Conservation (phyloP, 2,888 invertebrate genomes). For the Erebia aethiops region DNA sequence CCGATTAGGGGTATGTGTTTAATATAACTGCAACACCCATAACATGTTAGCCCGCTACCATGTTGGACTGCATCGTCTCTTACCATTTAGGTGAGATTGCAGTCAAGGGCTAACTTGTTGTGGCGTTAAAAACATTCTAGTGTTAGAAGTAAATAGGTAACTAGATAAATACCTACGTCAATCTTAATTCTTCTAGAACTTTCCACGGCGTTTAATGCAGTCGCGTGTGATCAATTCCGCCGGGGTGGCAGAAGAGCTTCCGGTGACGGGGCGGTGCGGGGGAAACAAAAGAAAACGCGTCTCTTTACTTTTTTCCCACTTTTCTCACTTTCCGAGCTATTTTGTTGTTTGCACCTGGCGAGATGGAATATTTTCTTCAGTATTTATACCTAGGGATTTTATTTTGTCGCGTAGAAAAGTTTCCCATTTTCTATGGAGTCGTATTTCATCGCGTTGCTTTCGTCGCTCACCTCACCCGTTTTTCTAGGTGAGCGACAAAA, state of each 20-base stretch:
- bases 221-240: constrained; percentile 5
- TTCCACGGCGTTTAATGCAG: not conserved
- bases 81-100: no score
- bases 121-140: no score
- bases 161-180: not conserved
- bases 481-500: no score
- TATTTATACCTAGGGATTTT: not conserved
- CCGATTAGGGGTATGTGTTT: no score
- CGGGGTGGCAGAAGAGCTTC: constrained; percentile 6
- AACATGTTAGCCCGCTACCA: no score
- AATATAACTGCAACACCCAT: no score
- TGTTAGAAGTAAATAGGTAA: no score
- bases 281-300: constrained; percentile 11
- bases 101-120: no score
- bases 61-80: no score
- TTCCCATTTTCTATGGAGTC: no score
- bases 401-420: not conserved
- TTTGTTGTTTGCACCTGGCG: not conserved
- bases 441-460: no score
- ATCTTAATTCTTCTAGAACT: not conserved
- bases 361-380: not conserved
- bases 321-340: not conserved
- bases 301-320: not conserved
- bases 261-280: not conserved
- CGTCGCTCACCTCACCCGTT: no score